A percentile compares a stretch with the other conserved stretches of the same genome.
These are phyloP conservation scores for Stigmatopora argus DNA, from an alignment of 2,113 vertebrate genomes.

Conservation along the genomic window DNA sequence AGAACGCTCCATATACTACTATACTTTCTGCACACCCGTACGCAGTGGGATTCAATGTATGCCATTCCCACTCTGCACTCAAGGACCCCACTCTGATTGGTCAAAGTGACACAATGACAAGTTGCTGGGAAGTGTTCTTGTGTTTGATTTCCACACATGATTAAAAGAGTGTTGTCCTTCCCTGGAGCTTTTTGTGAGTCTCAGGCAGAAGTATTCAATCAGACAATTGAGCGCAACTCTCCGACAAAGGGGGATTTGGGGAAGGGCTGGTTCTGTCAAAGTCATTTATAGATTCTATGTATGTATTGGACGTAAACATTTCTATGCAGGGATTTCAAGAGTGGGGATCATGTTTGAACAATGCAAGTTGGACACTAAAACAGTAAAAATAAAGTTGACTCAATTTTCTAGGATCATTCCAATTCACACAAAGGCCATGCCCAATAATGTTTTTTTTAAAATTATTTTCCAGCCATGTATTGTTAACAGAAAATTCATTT, in stretches of 20 bases:
- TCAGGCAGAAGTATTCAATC: conserved; percentile 34
- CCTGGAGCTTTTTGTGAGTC: conserved; percentile 22
- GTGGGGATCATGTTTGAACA: conserved; percentile 18
- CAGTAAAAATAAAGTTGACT: neutral
- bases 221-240: conserved; percentile 20
- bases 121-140: conserved; percentile 33
- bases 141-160: conserved; percentile 50
- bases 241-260: conserved; percentile 9
- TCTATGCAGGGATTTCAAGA: conserved; percentile 14
- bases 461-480: neutral
- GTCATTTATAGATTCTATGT: conserved; percentile 26
- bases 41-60: conserved; percentile 52
- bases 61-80: conserved; percentile 48
- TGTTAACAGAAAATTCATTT: neutral
- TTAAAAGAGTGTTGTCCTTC: conserved; percentile 39
- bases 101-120: conserved; percentile 57
- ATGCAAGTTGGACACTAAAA: neutral
- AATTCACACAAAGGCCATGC: neutral
- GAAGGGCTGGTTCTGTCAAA: conserved; percentile 14
- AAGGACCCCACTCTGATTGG: conserved; percentile 38
- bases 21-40: conserved; percentile 26
- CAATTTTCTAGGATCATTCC: neutral
- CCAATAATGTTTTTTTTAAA: neutral
- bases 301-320: neutral
- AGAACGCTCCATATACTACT: conserved; percentile 26